Percentiles rank a stretch among this genome's conserved stretches.
Conservation (phyloP, 1,140 invertebrate species). For the Sinella curviseta region DNA sequence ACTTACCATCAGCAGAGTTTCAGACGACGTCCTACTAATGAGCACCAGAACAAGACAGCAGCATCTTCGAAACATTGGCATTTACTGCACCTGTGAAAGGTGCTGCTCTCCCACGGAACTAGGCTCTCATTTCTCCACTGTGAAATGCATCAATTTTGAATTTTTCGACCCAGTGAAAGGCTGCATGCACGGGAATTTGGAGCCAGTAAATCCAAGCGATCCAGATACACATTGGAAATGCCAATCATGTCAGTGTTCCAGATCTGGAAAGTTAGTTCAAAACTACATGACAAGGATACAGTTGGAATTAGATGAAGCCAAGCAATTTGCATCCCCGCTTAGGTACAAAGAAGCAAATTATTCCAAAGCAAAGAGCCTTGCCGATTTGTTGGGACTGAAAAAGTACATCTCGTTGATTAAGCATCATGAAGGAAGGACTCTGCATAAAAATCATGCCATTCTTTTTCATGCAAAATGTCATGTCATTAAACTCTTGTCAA, state of each 20-base stretch:
- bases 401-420: not conserved
- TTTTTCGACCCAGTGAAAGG: not conserved
- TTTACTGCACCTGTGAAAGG: not conserved
- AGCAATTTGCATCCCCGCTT: not conserved
- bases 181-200: not conserved
- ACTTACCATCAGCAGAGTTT: not conserved
- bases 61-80: not conserved
- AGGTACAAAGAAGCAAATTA: not conserved
- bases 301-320: not conserved
- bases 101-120: not conserved
- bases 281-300: not conserved
- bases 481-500: not conserved
- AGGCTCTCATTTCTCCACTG: not conserved
- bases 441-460: not conserved
- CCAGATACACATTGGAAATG: not conserved
- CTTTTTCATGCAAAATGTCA: not conserved
- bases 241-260: not conserved
- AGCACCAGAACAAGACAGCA: not conserved
- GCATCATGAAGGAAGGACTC: not conserved
- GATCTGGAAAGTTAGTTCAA: not conserved
- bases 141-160: slow-evolving; percentile 7
- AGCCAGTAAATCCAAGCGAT: not conserved
- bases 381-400: not conserved
- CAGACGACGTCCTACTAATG: not conserved
- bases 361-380: not conserved